Percentiles rank a stretch among this genome's conserved stretches.
phyloP scores from a whole-genome alignment of 2,888 invertebrate species.

The Sphaerophoria rueppellii region DNA sequence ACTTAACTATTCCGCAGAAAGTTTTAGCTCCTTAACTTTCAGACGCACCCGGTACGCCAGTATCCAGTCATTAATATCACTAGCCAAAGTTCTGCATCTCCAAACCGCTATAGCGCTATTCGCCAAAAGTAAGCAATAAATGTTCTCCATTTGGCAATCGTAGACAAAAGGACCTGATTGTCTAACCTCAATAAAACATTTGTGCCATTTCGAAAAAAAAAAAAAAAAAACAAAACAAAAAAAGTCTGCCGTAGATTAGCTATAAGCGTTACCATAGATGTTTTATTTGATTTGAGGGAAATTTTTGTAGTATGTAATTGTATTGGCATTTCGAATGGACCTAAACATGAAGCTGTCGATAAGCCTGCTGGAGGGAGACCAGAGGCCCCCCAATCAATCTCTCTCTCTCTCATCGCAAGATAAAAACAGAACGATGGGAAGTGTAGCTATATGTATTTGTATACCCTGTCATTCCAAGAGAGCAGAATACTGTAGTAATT shows the following conservation, averaged over 20 bases:
- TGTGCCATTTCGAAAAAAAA: slow-evolving; percentile 41
- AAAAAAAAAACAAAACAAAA: no score
- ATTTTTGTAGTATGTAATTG: slow-evolving; percentile 4
- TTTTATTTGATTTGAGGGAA: no score
- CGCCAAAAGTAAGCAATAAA: slow-evolving; percentile 57
- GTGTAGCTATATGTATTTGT: no score
- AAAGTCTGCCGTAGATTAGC: no score
- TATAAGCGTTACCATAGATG: no score
- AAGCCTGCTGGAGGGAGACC: slow-evolving; percentile 5
- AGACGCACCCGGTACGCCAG: slow-evolving; percentile 43
- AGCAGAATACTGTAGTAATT: slow-evolving; percentile 45
- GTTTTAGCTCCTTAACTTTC: slow-evolving; percentile 34
- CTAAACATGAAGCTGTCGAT: slow-evolving; percentile 57
- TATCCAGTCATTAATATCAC: slow-evolving; percentile 59
- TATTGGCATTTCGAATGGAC: slow-evolving; percentile 42
- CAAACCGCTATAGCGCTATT: neutral
- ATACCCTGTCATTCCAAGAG: no score
- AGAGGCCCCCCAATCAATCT: slow-evolving; percentile 65
- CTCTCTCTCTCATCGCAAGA: slow-evolving; percentile 60
- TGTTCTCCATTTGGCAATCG: slow-evolving; percentile 40
- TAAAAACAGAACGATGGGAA: no score
- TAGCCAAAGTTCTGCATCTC: slow-evolving; percentile 37
- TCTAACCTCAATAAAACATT: slow-evolving; percentile 2
- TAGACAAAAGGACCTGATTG: slow-evolving; percentile 31
- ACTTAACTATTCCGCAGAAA: slow-evolving; percentile 30